Evolutionary conservation across 1,140 invertebrate species (phyloP).

Genomic region (Drosophila ercepeae): DNA sequence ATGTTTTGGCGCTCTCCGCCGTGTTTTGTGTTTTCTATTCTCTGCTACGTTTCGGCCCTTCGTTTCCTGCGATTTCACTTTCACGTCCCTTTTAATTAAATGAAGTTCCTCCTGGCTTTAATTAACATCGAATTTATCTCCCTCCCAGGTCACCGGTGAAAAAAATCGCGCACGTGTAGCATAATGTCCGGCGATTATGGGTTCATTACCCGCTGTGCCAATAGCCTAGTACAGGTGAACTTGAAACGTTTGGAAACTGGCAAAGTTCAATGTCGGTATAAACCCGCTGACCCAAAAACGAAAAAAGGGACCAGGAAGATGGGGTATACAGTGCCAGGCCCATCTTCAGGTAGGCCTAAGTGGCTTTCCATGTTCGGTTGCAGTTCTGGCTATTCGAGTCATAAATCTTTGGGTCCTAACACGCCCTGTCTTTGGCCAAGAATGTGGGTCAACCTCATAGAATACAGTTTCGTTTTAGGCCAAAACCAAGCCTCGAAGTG

Average conservation of each 20-base stretch:
- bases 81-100: conserved; percentile 72
- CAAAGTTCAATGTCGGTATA: conserved; percentile 26
- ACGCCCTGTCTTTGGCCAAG: conserved; percentile 23
- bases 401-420: conserved; percentile 64
- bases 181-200: conserved; percentile 64
- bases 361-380: conserved; percentile 77
- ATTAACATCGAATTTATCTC: conserved; percentile 77
- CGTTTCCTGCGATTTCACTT: conserved; percentile 63
- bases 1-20: conserved; percentile 57
- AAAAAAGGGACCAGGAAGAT: background rate
- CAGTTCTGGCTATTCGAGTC: conserved; percentile 51
- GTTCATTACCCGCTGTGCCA: conserved; percentile 72
- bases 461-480: background rate
- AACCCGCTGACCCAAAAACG: conserved; percentile 51
- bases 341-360: conserved; percentile 43
- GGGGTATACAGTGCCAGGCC: background rate
- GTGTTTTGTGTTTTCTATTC: conserved; percentile 32
- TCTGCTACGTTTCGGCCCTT: conserved; percentile 22
- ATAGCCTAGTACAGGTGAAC: conserved; percentile 46
- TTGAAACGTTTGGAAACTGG: conserved; percentile 14
- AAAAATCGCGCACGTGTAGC: conserved; percentile 64
- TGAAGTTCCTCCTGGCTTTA: conserved; percentile 63
- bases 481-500: background rate
- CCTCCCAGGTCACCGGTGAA: background rate
- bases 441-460: conserved; percentile 42